These are phyloP conservation scores for Chloroceryle amazona DNA, from an alignment of 2,797 vertebrate species.

Conservation along the genomic window DNA sequence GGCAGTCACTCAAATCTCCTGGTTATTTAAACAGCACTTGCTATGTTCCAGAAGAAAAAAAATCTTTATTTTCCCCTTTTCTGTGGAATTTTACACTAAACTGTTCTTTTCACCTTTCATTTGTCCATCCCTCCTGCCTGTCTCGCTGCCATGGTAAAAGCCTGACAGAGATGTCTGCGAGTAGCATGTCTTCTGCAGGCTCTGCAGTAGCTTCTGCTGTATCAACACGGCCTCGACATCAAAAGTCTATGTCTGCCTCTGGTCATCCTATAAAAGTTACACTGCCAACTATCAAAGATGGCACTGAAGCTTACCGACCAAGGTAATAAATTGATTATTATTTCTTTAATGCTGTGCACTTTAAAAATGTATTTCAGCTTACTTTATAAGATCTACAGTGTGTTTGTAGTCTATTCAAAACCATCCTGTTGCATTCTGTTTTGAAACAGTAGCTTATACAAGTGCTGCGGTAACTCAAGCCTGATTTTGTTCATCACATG, in stretches of 20 bases:
- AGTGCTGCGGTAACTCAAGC: neutral
- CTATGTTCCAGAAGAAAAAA: neutral
- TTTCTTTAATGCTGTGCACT: neutral
- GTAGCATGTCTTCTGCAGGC: conserved; percentile 83
- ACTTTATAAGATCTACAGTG: fast-evolving
- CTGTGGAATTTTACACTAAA: neutral
- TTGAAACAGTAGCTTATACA: neutral
- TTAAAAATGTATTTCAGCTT: neutral
- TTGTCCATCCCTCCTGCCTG: neutral
- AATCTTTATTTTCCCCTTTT: neutral
- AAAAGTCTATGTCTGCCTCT: conserved; percentile 98
- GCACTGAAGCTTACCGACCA: conserved; percentile 90
- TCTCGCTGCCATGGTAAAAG: conserved; percentile 66
- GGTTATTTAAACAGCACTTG: neutral
- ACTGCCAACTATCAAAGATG: conserved; percentile 96
- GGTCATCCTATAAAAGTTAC: conserved; percentile 95
- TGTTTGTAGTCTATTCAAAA: neutral
- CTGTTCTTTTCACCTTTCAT: neutral
- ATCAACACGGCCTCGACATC: conserved; percentile 93
- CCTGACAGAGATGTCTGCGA: conserved; percentile 93
- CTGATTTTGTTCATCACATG: neutral
- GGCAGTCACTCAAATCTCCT: neutral
- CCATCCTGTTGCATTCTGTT: fast-evolving
- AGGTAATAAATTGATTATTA: conserved; percentile 80
- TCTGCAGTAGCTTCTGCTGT: conserved; percentile 80